These are phyloP conservation scores for Luffia ferchaultella DNA, from an alignment of 2,888 invertebrate genomes.

Conservation along the genomic window DNA sequence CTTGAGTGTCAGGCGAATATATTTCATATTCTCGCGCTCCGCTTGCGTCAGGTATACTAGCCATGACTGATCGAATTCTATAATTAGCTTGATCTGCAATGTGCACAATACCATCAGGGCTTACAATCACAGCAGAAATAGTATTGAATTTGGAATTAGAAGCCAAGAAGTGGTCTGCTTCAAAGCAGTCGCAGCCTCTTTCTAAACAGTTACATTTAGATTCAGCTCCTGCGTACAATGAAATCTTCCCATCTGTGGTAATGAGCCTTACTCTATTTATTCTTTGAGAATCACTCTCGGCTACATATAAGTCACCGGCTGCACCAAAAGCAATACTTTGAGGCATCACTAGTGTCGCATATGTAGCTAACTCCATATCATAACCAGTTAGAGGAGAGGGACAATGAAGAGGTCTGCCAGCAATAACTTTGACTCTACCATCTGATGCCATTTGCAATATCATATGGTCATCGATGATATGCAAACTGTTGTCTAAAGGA, in stretches of 20 bases:
- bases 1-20: conserved; percentile 94
- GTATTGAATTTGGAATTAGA: conserved; percentile 94
- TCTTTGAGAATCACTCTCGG: conserved; percentile 94
- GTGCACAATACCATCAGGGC: conserved; percentile 93
- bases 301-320: conserved; percentile 90
- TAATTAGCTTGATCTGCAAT: conserved; percentile 96
- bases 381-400: conserved; percentile 82
- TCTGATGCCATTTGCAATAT: conserved; percentile 91
- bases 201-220: conserved; percentile 94
- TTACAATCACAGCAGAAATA: conserved; percentile 90
- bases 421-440: conserved; percentile 90
- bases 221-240: conserved; percentile 93
- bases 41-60: conserved; percentile 88
- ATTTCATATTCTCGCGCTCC: conserved; percentile 90
- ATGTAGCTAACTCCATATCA: conserved; percentile 88
- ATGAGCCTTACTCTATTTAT: conserved; percentile 92
- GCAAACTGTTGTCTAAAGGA: conserved; percentile 92
- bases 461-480: conserved; percentile 97
- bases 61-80: conserved; percentile 86
- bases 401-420: conserved; percentile 93
- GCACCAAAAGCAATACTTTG: conserved; percentile 95
- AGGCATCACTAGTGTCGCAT: conserved; percentile 90
- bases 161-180: conserved; percentile 90
- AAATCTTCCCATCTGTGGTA: conserved; percentile 92
- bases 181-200: conserved; percentile 91